Conservation (phyloP, 30 jellyfish, hydroid and myxozoan species). For the Cassiopea andromeda region DNA sequence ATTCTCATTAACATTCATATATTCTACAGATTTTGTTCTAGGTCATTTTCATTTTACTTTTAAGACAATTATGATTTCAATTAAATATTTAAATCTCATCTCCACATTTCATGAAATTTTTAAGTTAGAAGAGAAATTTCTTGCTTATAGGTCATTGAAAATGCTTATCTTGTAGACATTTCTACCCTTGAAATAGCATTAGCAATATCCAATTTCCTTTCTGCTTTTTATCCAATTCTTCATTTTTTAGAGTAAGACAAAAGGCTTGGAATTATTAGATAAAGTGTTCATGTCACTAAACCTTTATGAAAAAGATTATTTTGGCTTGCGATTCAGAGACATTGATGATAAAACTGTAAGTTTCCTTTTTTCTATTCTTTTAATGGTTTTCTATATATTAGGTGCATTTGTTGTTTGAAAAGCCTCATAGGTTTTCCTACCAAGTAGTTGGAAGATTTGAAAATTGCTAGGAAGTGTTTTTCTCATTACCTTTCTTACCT, state of each 20-base stretch:
- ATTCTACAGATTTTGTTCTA: background rate
- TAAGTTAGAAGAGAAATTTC: background rate
- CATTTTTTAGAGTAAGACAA: constrained; percentile 81
- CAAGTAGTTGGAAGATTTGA: too few species aligned
- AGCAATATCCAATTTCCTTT: constrained; percentile 4
- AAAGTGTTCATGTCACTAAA: constrained; percentile 77
- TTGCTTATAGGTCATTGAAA: constrained; percentile 2
- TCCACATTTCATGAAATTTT: background rate
- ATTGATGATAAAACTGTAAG: constrained; percentile 86
- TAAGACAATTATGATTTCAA: constrained; percentile 9
- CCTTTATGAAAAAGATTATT: constrained; percentile 85
- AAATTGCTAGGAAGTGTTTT: too few species aligned
- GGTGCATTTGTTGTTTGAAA: background rate
- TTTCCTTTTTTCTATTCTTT: background rate
- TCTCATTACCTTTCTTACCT: too few species aligned
- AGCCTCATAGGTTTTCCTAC: too few species aligned
- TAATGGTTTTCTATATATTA: too few species aligned
- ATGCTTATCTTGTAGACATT: background rate
- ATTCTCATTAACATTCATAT: background rate
- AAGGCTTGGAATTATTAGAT: constrained; percentile 84
- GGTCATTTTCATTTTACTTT: constrained; percentile 6
- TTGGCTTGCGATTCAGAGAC: constrained; percentile 91
- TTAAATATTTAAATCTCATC: background rate
- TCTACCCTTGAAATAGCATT: constrained; percentile 9
- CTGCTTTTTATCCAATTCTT: background rate